Evolutionary conservation across 2,888 invertebrate genomes (phyloP).

Genomic region (Strigamia crassipes): DNA sequence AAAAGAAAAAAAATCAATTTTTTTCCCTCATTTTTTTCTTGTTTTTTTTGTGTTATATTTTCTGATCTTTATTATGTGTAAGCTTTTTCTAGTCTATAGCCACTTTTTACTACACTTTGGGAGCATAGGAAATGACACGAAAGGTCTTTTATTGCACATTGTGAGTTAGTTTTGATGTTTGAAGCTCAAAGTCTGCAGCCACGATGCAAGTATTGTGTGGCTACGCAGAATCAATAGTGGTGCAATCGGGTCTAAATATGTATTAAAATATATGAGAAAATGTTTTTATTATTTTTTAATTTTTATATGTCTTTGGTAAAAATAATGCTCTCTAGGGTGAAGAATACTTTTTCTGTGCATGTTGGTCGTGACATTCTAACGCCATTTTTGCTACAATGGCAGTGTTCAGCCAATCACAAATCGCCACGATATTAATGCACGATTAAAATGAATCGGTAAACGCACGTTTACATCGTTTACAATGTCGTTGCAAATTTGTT

Average conservation of each 20-base stretch:
- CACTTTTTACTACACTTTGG: not conserved
- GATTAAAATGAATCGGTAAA: too few species aligned
- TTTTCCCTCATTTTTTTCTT: not conserved
- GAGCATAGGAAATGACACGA: not conserved
- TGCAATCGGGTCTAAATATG: not conserved
- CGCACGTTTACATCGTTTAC: too few species aligned
- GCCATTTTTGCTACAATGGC: too few species aligned
- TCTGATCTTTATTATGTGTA: not conserved
- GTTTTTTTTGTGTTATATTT: not conserved
- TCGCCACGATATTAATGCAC: too few species aligned
- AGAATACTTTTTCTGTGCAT: too few species aligned
- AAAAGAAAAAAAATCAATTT: not conserved
- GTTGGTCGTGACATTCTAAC: too few species aligned
- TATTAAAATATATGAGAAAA: not conserved
- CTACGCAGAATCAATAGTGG: not conserved
- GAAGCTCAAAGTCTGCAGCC: not conserved
- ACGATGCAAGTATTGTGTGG: not conserved
- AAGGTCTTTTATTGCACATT: too few species aligned
- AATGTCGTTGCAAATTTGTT: too few species aligned
- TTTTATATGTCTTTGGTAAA: too few species aligned
- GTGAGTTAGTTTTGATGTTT: not conserved
- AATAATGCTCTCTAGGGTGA: too few species aligned
- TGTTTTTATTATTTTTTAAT: too few species aligned
- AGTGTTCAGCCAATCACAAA: too few species aligned
- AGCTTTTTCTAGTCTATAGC: not conserved